These are phyloP conservation scores for Oscarella lobularis DNA, from an alignment of 37 sponge, comb jelly and placozoan species.

Conservation along the genomic window DNA sequence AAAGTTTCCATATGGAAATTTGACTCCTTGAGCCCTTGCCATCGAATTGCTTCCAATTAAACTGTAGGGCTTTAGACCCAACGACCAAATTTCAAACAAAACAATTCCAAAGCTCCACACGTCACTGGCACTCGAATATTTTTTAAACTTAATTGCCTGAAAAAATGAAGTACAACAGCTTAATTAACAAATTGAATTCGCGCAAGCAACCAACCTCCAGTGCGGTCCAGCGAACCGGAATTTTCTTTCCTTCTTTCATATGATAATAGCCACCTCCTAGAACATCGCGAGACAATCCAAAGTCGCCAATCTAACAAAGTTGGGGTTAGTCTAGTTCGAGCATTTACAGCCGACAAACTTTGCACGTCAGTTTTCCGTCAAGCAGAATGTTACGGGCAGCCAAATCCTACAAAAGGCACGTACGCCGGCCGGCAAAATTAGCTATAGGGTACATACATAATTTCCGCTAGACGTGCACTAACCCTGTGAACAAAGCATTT, in stretches of 20 bases:
- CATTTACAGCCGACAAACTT: no score
- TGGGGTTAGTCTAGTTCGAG: no score
- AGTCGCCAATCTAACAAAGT: constrained; percentile 2
- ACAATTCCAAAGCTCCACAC: not conserved
- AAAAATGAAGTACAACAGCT: no score
- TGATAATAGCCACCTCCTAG: not conserved
- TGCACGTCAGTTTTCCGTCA: not conserved
- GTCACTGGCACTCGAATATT: not conserved
- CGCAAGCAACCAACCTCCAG: not conserved
- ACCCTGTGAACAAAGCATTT: not conserved
- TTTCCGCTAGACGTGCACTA: no score
- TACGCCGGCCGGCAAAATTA: no score
- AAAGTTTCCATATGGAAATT: not conserved
- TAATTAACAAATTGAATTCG: no score
- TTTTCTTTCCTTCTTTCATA: not conserved
- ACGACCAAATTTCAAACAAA: not conserved
- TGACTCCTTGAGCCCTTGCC: not conserved
- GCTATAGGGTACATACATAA: no score
- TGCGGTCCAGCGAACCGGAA: not conserved
- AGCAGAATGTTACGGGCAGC: not conserved
- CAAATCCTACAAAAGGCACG: not conserved
- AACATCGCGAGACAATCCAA: not conserved
- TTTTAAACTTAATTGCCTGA: not conserved
- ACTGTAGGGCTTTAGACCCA: not conserved
- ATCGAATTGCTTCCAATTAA: not conserved